Evolutionary conservation across 1,140 invertebrate species (phyloP), one percentile per base, ranked within the genome.

Genomic region (Drosophila kohkoa): DNA sequence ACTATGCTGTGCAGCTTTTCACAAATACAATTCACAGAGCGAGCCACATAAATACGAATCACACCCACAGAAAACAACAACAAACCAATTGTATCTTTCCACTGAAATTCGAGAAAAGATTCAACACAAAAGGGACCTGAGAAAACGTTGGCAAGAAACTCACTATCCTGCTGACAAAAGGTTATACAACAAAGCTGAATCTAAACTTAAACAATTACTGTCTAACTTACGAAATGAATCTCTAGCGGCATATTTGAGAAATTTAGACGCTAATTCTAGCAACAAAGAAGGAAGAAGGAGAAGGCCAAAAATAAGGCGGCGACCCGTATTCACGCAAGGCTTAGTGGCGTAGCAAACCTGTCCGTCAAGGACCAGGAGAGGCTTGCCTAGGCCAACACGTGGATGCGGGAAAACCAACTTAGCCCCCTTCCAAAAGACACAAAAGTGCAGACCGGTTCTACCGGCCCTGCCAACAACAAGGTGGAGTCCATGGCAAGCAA

Each of bases 21-120:
- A 82, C 68, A 65, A 79, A 35, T 8, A 38, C 16, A 35, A 57
- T 68, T 46, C 43, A 68, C 10, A 62, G 77, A 32, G 63, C 59
- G 5, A 65, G 25, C 10, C 62, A 43, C 28, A 62, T 20, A 28
- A 2, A 13, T 32, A 32, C 49, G n/a, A 59, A 25, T 6, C 45
- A 30, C 69, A 8, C 15, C 2, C 4, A 49, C 15, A 15, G 15
- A 15, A 15, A 15, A 15, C 15, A 15, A 15, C 15, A 15, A 15
- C 48, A 51, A 51, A 51, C 11, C 49, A 28, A 28, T 11, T 51
- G 3, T 51, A 28, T 5, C 49, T 30, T 7, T 51, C 20, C 28
- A 11, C 49, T 1, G 49, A 51, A 51, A 10, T 30, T 11, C 25
- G 49, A 25, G 3, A 51, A 2, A 51, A 51, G 20, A 51, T 51